Percentiles rank a stretch among this genome's conserved stretches.
These are phyloP conservation scores for Heterotilapia buettikoferi DNA, from an alignment of 2,113 vertebrate species.

Conservation along the genomic window DNA sequence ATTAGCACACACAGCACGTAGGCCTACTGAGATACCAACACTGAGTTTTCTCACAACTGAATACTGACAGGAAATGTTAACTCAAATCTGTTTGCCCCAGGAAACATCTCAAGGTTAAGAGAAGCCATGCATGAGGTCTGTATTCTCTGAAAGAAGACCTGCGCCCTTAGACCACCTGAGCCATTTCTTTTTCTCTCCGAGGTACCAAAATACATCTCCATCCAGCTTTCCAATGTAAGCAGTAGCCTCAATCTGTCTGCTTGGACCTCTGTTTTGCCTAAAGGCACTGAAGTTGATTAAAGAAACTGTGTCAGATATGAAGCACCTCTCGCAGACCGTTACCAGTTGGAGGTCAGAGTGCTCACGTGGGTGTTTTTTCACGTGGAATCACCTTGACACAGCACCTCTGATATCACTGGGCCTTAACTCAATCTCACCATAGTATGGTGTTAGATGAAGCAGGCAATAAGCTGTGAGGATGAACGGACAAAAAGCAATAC, in stretches of 20 bases:
- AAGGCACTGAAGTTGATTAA: neutral
- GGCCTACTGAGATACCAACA: neutral
- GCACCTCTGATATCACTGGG: neutral
- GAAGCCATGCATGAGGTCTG: slow-evolving; percentile 1
- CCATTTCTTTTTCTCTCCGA: neutral
- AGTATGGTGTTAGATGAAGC: neutral
- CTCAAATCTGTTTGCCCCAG: slow-evolving; percentile 9
- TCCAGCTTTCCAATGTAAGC: neutral
- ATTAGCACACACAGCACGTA: slow-evolving; percentile 22
- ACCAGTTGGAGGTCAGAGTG: neutral
- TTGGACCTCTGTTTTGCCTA: neutral
- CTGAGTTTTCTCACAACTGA: neutral
- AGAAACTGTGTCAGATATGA: slow-evolving; percentile 4
- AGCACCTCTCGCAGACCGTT: neutral
- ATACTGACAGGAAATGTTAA: slow-evolving; percentile 41
- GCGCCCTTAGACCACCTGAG: neutral
- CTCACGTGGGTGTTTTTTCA: slow-evolving; percentile 25
- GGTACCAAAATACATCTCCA: neutral
- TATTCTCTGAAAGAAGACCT: neutral
- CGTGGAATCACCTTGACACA: slow-evolving; percentile 26
- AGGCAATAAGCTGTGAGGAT: slow-evolving; percentile 4
- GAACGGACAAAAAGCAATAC: neutral
- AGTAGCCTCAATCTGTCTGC: neutral
- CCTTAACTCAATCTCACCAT: slow-evolving; percentile 16
- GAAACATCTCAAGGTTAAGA: slow-evolving; percentile 38